phyloP scores from a whole-genome alignment of 1,140 invertebrate species.

The Rhopalosiphum maidis region DNA sequence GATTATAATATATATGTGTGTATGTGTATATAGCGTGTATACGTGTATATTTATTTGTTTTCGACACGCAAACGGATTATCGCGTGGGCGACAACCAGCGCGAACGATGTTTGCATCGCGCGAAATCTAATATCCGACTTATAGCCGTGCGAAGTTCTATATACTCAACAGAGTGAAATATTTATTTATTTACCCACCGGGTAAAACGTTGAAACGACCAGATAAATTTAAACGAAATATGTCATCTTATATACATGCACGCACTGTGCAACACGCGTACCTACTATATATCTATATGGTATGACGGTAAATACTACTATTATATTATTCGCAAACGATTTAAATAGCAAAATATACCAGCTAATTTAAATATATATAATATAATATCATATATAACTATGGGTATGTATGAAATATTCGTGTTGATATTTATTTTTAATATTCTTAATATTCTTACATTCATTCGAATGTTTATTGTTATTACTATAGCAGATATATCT shows the following conservation, averaged over 20 bases:
- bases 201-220: neutral
- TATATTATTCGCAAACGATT: too few species aligned
- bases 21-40: neutral
- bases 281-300: too few species aligned
- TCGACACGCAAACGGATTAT: conserved; percentile 38
- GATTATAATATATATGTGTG: neutral
- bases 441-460: too few species aligned
- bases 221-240: conserved; percentile 1
- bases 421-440: too few species aligned
- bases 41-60: conserved; percentile 35
- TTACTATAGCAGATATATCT: too few species aligned
- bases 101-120: neutral
- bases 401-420: too few species aligned
- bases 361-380: too few species aligned
- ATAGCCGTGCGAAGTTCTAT: neutral
- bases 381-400: too few species aligned
- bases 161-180: neutral
- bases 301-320: too few species aligned
- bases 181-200: neutral
- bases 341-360: too few species aligned
- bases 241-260: neutral
- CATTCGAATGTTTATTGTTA: too few species aligned
- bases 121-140: conserved; percentile 41
- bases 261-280: too few species aligned
- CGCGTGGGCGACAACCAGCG: conserved; percentile 11